These are phyloP conservation scores for Chouioia cunea DNA, from an alignment of 2,888 invertebrate genomes.

Conservation along the genomic window DNA sequence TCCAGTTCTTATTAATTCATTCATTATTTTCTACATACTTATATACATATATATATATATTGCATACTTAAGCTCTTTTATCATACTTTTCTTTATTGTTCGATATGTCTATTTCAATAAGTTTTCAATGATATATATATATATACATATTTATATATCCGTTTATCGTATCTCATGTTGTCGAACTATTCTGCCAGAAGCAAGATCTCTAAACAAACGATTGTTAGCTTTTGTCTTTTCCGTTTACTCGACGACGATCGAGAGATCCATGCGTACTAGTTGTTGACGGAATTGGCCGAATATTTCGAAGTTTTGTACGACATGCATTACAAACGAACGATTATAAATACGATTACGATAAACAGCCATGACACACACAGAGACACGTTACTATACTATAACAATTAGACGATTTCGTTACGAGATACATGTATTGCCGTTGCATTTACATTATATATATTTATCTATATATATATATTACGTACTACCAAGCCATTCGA, in stretches of 20 bases:
- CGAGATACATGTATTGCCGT: too few species aligned
- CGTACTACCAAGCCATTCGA: slow-evolving; percentile 1
- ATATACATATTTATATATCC: slow-evolving; percentile 48
- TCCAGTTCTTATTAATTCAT: slow-evolving; percentile 56
- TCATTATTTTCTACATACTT: slow-evolving; percentile 59
- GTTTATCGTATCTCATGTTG: slow-evolving; percentile 58
- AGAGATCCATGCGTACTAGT: background rate
- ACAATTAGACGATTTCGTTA: background rate
- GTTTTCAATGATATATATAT: slow-evolving; percentile 34
- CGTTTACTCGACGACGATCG: background rate
- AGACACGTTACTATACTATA: background rate
- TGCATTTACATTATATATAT: background rate
- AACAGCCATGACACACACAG: slow-evolving; percentile 12
- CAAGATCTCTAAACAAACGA: background rate
- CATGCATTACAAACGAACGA: slow-evolving; percentile 9
- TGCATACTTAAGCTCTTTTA: slow-evolving; percentile 49
- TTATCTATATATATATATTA: too few species aligned
- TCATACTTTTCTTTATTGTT: slow-evolving; percentile 59
- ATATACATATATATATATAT: slow-evolving; percentile 52
- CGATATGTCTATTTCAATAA: slow-evolving; percentile 61
- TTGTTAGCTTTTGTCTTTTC: slow-evolving; percentile 3
- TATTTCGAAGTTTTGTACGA: slow-evolving; percentile 53
- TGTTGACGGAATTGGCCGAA: slow-evolving; percentile 53
- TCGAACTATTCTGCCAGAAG: slow-evolving; percentile 59
- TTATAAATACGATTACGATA: background rate